Evolutionary conservation across 2,113 vertebrate genomes (phyloP), one percentile per base, ranked within the genome.

Genomic region (Blennius ocellaris): DNA sequence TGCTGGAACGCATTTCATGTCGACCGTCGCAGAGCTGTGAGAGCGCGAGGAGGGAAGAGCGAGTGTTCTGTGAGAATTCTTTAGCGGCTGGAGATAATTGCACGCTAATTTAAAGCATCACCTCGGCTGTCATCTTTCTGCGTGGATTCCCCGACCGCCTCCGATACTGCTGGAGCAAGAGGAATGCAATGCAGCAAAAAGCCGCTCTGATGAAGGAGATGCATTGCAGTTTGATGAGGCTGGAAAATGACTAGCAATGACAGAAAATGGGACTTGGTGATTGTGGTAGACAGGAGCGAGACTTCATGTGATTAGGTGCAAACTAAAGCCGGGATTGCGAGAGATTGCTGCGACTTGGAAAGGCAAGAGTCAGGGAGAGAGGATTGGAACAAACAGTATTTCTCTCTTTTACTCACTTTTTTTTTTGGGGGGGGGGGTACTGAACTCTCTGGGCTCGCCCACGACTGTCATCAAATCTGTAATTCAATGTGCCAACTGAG

Each of bases 241-340:
- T 72, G 78, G 64, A 81, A 84, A 84, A 87, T 86, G 84, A 84
- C 85, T 74, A 74, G 78, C 83, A 80, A 85, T 84, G 89, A 87
- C 84, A 85, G 71, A 74, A 90, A 90, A 88, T 83, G 77, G 54
- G 79, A 73, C 62, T 73, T 11, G 50, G 79, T 89, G 89, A 91
- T 91, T 92, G 75, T 77, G 56, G 67, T 66, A 81, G 86, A 87
- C 81, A 76, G 76, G 57, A 85, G 83, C 56, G 85, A 84, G 84
- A 78, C 82, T 81, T 82, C 64, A 47, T 63, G 78, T 87, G 89
- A 91, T 92, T 87, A 80, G 76, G 82, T 76, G 80, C 77, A 82
- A 88, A 78, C 87, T 78, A 59, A 74, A 83, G 73, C 38, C 2
- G 79, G 21, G 69, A 86, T 83, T 87, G 82, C 55, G 37, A 73